phyloP scores from a whole-genome alignment of 2,113 vertebrate genomes.

The Jaculus jaculus region DNA sequence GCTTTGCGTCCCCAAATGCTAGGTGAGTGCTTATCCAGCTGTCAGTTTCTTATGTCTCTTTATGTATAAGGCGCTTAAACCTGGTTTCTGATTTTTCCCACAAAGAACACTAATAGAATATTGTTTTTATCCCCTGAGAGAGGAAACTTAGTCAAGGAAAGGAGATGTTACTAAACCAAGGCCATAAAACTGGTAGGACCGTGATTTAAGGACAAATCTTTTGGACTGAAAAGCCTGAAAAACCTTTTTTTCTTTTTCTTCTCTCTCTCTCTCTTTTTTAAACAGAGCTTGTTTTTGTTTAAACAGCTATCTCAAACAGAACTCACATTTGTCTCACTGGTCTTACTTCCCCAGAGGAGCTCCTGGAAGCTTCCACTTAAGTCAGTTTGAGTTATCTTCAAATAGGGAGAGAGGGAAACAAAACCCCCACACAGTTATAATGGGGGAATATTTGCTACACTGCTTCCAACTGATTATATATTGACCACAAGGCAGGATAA shows the following conservation, averaged over 20 bases:
- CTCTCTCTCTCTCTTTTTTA: neutral
- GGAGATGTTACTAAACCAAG: neutral
- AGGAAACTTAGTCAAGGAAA: neutral
- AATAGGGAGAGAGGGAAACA: conserved; percentile 48
- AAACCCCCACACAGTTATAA: neutral
- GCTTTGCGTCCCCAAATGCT: neutral
- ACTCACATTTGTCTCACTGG: conserved; percentile 19
- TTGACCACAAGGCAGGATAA: neutral
- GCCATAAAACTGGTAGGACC: neutral
- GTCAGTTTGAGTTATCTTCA: conserved; percentile 28
- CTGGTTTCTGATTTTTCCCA: neutral
- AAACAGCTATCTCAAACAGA: conserved; percentile 28
- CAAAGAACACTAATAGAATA: neutral
- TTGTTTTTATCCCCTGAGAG: neutral
- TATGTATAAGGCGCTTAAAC: neutral
- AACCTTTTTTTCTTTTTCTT: neutral
- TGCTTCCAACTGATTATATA: conserved; percentile 42
- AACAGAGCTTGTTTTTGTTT: conserved; percentile 39
- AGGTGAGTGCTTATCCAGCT: neutral
- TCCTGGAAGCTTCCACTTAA: conserved; percentile 22
- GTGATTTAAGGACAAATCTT: neutral
- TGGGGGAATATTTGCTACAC: conserved; percentile 20
- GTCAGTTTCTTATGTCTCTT: neutral
- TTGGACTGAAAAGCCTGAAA: neutral
- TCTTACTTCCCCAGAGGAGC: conserved; percentile 36